Evolutionary conservation across 2,797 vertebrate genomes (phyloP).

Genomic region (Hozukius guyotensis): DNA sequence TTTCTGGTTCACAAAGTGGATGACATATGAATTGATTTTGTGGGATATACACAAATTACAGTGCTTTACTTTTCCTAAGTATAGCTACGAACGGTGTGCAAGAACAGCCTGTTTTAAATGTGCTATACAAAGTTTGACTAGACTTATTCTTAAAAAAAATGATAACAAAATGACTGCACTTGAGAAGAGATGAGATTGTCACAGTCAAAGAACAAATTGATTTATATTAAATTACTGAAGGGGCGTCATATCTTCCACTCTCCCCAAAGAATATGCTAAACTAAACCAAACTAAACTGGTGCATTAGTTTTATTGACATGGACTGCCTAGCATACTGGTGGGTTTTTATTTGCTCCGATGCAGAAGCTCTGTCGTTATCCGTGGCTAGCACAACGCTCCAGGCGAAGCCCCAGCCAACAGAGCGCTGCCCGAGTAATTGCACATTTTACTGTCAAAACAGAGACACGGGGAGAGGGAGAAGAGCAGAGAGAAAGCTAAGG

Average conservation of each 20-base stretch:
- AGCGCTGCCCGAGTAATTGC: constrained; percentile 61
- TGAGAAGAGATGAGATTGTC: background rate
- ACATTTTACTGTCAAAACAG: constrained; percentile 59
- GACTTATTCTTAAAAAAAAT: background rate
- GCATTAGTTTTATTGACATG: background rate
- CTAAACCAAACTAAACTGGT: background rate
- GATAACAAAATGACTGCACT: accelerated
- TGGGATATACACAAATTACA: no score
- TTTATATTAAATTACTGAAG: background rate
- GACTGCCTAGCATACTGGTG: background rate
- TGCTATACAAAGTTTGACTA: background rate
- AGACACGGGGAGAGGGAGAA: constrained; percentile 7
- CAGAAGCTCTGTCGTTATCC: constrained; percentile 43
- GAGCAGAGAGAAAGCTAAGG: background rate
- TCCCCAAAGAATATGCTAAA: background rate
- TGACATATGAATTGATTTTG: no score
- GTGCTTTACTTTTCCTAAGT: no score
- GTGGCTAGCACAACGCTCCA: constrained; percentile 34
- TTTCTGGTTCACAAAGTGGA: no score
- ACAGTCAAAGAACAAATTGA: background rate
- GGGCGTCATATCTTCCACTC: background rate
- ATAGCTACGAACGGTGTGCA: accelerated
- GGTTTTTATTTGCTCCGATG: constrained; percentile 32
- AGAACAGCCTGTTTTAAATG: background rate
- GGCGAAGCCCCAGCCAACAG: constrained; percentile 45